Evolutionary conservation across 2,113 vertebrate species (phyloP), one percentile per base, ranked within the genome.

Genomic region (Oostethus manadensis): DNA sequence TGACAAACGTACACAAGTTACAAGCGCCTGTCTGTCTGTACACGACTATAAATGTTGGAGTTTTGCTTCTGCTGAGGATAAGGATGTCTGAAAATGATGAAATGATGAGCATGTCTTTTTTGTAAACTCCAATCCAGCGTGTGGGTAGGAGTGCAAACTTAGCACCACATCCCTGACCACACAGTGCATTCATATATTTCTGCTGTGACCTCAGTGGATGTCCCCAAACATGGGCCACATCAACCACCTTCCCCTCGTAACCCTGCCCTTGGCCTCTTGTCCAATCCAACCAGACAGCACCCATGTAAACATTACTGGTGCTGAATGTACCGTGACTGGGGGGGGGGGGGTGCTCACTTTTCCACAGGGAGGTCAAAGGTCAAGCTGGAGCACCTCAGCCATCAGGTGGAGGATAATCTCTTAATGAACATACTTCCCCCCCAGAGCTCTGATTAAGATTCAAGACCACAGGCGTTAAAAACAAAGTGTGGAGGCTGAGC

Each of bases 251-350:
- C 23, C 50, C 60, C 50, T 62, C 8, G 7, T 64, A 22, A 72
- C 68, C 56, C 65, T 2, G 21, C n/a, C 58, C 15, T 21, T 11
- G 21, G 67, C 47, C 49, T 50, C 44, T 23, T 29, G 42, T 56
- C 51, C 42, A 17, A 60, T 44, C 70, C 74, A 62, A 65, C 50
- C 64, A 56, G 77, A 73, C 77, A 73, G 77, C 77, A 64, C 71
- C 76, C 75, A 63, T 40, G 33, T 35, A 50, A 66, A 61, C 17
- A 29, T 50, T 66, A n/a, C 38, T 21, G 59, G 20, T 42, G 44
- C 20, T 54, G 35, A 69, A 62, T 15, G 60, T 43, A 45, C 47
- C 49, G 35, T 29, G 8, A 38, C 59, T 14, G 56, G 73, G 56
- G 14, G 9, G 67, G 1, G 54, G 71, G 71, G 56, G 73, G 60